Evolutionary conservation across 1,140 invertebrate species (phyloP), one percentile per base, ranked within the genome.

Genomic region (Dendrolimus punctatus): DNA sequence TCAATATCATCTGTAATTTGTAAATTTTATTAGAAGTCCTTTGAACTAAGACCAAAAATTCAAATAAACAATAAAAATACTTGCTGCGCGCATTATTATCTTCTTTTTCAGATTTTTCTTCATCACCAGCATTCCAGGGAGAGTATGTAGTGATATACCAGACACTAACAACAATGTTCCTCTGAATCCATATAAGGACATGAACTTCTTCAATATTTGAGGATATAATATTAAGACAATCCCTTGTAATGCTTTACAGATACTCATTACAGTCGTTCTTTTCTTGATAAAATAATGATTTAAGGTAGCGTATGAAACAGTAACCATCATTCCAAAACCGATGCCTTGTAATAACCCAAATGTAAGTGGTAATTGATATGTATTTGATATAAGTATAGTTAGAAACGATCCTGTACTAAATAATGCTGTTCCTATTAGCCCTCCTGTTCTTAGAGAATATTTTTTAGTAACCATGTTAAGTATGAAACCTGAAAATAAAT

Each of bases 121-220:
- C 69, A 94, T 89, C 4, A 91, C 68, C 5, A 90, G 62, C 59
- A 91, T 89, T 6, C 90, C 92, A n/a, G 91, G 77, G 5, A 94
- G 65, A 0, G 88, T 87, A 63, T 94, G 89, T 0, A 91, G 76
- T 44, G 90, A 90, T 39, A 94, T 76, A 8, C 87, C 91, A 46
- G 75, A 69, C 48, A 84, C 60, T 5, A 90, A 86, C 0, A 94
- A 68, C 7, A 94, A 78, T 0, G 91, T 77, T 53, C 90, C 90
- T 67, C 90, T 80, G 57, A 90, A 92, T n/a, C 91, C 91, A 54
- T 90, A 92, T 39, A 74, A 58, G 2, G 81, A 66, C 60, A 92
- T 68, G 41, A 89, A 76, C 43, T 77, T 69, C 62, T 88, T 88
- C 49, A 90, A 74, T 0, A 89, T 49, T 39, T 90, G 82, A 2